phyloP scores from a whole-genome alignment of 2,888 invertebrate genomes.

The Ferdinandea cuprea region DNA sequence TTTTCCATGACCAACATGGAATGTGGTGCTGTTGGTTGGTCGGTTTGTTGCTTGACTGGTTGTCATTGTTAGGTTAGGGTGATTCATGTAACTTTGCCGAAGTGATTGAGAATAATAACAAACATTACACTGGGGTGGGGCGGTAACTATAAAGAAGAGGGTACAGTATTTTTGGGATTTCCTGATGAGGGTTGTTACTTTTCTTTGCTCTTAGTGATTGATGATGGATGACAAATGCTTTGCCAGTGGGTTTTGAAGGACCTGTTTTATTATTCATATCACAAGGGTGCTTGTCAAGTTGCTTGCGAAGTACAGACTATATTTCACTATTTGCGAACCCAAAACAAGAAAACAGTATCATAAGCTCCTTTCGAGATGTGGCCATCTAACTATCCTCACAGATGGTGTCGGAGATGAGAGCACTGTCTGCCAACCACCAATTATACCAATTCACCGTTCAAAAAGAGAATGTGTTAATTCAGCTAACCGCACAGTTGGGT shows the following conservation, averaged over 20 bases:
- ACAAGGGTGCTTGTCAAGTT: conserved; percentile 28
- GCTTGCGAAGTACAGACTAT: neutral
- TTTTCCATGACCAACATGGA: conserved; percentile 25
- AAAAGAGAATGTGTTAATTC: neutral
- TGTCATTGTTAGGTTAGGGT: conserved; percentile 28
- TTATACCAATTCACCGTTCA: too few species aligned
- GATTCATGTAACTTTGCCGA: conserved; percentile 38
- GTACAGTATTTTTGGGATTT: conserved; percentile 23
- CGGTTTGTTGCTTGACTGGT: conserved; percentile 25
- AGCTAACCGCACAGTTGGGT: conserved; percentile 5
- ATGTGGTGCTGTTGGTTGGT: conserved; percentile 9
- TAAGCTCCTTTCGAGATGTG: neutral
- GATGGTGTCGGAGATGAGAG: too few species aligned
- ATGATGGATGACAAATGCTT: conserved; percentile 34
- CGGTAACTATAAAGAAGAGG: neutral
- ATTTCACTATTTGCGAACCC: neutral
- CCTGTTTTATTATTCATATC: conserved; percentile 25
- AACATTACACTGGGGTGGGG: conserved; percentile 51
- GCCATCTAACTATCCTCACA: neutral
- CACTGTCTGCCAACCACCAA: neutral
- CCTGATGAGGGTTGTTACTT: conserved; percentile 37
- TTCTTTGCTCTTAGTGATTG: conserved; percentile 3
- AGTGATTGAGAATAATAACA: conserved; percentile 56
- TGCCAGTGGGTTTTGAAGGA: too few species aligned
- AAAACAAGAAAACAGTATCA: neutral